Evolutionary conservation across 2,888 invertebrate genomes (phyloP).

Genomic region (Odontocerum albicorne): DNA sequence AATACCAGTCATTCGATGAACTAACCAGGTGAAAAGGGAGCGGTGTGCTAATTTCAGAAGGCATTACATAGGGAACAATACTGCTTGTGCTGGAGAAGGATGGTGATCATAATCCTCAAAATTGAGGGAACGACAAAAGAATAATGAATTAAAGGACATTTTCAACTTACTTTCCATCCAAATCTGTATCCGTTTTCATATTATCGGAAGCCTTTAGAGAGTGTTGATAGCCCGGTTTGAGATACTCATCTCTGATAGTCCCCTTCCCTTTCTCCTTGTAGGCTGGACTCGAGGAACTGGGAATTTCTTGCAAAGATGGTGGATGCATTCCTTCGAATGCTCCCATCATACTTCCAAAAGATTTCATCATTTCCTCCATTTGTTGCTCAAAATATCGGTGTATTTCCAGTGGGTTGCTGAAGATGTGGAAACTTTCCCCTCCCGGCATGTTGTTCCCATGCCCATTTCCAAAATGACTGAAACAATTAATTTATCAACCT

Average conservation of each 20-base stretch:
- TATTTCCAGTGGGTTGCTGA: constrained; percentile 55
- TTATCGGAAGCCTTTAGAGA: constrained; percentile 32
- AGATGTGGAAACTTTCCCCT: constrained; percentile 44
- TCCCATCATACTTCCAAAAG: constrained; percentile 42
- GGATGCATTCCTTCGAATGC: constrained; percentile 25
- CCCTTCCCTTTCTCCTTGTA: constrained; percentile 22
- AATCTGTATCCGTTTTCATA: constrained; percentile 44
- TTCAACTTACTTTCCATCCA: constrained; percentile 52
- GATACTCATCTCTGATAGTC: constrained; percentile 46
- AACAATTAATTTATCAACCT: no score
- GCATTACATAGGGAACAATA: no score
- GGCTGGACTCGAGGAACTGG: constrained; percentile 3
- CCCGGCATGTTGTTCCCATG: constrained; percentile 3
- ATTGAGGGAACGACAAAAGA: no score
- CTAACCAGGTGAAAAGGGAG: no score
- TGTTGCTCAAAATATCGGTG: constrained; percentile 56
- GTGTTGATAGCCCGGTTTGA: constrained; percentile 49
- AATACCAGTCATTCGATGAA: no score
- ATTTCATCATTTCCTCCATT: constrained; percentile 51
- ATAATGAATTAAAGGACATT: no score
- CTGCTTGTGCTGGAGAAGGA: not conserved
- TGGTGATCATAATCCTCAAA: no score
- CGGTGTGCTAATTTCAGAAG: no score
- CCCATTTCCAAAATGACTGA: constrained; percentile 3
- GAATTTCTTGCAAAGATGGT: not conserved